phyloP scores from a whole-genome alignment of 2,113 vertebrate species.

The Petaurus breviceps region DNA sequence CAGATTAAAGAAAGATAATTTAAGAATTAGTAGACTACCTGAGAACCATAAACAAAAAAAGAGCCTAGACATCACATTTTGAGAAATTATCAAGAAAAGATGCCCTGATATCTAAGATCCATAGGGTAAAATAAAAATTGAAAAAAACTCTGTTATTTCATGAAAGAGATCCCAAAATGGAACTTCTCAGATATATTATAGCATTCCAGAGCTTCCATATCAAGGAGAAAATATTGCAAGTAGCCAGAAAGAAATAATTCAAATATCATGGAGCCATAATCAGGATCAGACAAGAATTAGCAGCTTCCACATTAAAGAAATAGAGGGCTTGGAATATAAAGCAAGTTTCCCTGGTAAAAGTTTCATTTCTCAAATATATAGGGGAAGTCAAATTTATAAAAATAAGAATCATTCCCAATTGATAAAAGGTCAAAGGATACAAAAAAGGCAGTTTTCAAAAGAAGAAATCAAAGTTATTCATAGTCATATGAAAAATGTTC shows the following conservation, averaged over 20 bases:
- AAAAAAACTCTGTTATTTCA: too few species aligned
- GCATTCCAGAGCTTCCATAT: not conserved
- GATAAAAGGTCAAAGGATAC: not conserved
- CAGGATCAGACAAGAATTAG: not conserved
- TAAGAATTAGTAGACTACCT: too few species aligned
- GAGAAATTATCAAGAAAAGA: too few species aligned
- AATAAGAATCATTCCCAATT: not conserved
- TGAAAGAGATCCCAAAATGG: not conserved
- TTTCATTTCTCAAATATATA: not conserved
- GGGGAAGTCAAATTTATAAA: not conserved
- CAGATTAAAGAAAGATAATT: too few species aligned
- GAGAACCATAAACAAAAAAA: too few species aligned
- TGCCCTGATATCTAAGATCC: too few species aligned
- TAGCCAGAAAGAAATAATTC: not conserved
- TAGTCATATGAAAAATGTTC: not conserved
- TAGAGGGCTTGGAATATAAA: not conserved
- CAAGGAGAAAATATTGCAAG: not conserved
- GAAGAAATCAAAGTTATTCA: not conserved
- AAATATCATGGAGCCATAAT: not conserved
- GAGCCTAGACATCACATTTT: too few species aligned
- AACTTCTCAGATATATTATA: not conserved
- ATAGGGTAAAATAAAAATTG: too few species aligned
- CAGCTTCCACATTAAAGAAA: not conserved
- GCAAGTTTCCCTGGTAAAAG: not conserved
- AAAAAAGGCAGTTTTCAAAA: not conserved